A percentile compares a stretch with the other conserved stretches of the same genome.
Evolutionary conservation across 1,140 invertebrate species (phyloP).

Genomic region (Brachionus rotundiformis): DNA sequence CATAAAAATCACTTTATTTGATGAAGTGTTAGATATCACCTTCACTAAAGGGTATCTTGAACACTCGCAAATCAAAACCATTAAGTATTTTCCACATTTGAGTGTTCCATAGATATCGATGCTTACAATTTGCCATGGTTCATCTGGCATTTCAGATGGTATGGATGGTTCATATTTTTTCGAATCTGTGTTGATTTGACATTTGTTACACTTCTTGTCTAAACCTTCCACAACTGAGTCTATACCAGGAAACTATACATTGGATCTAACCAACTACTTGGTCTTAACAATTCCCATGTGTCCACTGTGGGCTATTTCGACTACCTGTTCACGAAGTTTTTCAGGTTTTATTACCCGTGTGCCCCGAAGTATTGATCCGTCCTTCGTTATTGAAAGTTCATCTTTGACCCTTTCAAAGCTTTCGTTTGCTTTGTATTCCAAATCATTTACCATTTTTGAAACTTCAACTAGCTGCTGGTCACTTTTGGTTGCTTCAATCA

Average conservation of each 20-base stretch:
- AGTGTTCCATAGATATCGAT: slow-evolving; percentile 57
- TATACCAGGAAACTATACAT: slow-evolving; percentile 54
- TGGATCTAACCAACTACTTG: slow-evolving; percentile 54
- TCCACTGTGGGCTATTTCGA: slow-evolving; percentile 53
- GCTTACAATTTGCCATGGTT: slow-evolving; percentile 55
- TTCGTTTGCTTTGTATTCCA: neutral
- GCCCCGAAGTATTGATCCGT: slow-evolving; percentile 50
- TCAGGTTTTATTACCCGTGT: slow-evolving; percentile 54
- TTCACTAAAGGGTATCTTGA: slow-evolving; percentile 57
- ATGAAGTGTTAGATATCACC: slow-evolving; percentile 53
- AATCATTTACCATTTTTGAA: neutral
- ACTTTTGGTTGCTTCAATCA: neutral
- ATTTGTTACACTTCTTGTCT: slow-evolving; percentile 53
- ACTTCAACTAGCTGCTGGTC: neutral
- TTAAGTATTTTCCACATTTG: slow-evolving; percentile 54
- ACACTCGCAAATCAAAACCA: slow-evolving; percentile 57
- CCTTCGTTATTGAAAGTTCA: slow-evolving; percentile 1
- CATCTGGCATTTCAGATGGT: slow-evolving; percentile 50
- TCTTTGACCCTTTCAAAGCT: slow-evolving; percentile 7
- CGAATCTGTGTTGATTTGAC: slow-evolving; percentile 54
- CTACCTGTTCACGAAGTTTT: slow-evolving; percentile 49
- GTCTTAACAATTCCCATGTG: slow-evolving; percentile 54
- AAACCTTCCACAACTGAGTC: slow-evolving; percentile 53
- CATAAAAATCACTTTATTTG: slow-evolving; percentile 47
- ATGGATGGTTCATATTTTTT: slow-evolving; percentile 5